phyloP scores from a whole-genome alignment of 2,113 vertebrate species.

The Syrmaticus mikado region DNA sequence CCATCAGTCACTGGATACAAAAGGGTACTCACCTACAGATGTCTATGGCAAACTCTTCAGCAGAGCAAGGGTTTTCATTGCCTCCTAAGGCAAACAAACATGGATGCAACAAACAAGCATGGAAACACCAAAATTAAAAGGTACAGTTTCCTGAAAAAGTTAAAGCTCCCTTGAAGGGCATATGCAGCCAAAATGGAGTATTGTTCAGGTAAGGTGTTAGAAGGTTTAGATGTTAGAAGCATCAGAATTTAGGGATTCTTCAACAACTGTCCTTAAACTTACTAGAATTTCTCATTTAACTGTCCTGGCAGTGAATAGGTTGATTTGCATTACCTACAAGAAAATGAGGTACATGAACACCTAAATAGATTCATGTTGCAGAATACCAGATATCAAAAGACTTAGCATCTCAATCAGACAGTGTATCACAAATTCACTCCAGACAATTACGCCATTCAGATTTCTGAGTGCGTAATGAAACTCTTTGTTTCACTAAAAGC shows the following conservation, averaged over 20 bases:
- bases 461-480: not conserved
- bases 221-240: not conserved
- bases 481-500: not conserved
- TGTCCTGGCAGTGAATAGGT: not conserved
- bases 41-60: not conserved
- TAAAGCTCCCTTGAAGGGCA: not conserved
- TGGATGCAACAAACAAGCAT: not conserved
- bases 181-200: not conserved
- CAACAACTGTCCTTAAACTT: not conserved
- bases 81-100: not conserved
- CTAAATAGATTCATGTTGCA: not conserved
- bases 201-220: not conserved
- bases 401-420: not conserved
- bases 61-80: not conserved
- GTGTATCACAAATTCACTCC: not conserved
- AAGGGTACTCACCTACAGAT: not conserved
- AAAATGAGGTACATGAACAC: not conserved
- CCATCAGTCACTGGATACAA: not conserved
- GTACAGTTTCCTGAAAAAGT: not conserved
- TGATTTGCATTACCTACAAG: not conserved
- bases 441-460: not conserved
- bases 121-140: not conserved
- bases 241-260: not conserved
- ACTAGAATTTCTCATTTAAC: not conserved
- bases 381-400: not conserved